phyloP scores from a whole-genome alignment of 2,113 vertebrate species.

The Saguinus imperator region DNA sequence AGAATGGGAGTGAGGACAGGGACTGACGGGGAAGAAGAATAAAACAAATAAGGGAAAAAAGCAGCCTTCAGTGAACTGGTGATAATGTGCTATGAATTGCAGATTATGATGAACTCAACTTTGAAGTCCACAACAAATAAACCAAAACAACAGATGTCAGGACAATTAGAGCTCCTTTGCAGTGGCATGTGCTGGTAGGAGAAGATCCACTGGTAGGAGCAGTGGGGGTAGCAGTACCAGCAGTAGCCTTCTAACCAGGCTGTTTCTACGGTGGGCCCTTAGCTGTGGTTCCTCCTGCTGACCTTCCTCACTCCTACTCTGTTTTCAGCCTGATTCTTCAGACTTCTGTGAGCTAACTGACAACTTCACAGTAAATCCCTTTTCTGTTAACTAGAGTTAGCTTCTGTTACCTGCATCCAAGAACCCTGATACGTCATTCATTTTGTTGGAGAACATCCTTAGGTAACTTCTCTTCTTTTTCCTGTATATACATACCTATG shows the following conservation, averaged over 20 bases:
- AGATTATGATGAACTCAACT: conserved; percentile 4
- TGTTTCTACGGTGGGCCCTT: not conserved
- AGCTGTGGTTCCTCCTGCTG: not conserved
- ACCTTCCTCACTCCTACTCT: not conserved
- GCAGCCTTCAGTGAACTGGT: not conserved
- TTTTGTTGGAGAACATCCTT: conserved; percentile 19
- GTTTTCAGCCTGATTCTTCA: not conserved
- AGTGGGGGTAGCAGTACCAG: not conserved
- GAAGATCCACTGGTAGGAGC: not conserved
- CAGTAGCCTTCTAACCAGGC: not conserved
- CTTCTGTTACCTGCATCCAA: conserved; percentile 17
- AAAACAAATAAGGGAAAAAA: conserved; percentile 7
- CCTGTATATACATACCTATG: too few relatives aligned
- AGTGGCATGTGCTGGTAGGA: not conserved
- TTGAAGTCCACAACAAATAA: not conserved
- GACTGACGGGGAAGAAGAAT: not conserved
- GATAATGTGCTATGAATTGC: not conserved
- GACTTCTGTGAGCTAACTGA: not conserved
- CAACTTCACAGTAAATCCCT: not conserved
- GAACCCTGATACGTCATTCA: not conserved
- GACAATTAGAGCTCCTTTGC: not conserved
- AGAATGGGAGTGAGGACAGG: not conserved
- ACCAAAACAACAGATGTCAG: not conserved
- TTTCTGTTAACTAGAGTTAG: conserved; percentile 16
- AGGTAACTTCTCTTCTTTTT: conserved; percentile 10